phyloP scores from a whole-genome alignment of 1,140 invertebrate genomes.

The Oreohelix idahoensis region DNA sequence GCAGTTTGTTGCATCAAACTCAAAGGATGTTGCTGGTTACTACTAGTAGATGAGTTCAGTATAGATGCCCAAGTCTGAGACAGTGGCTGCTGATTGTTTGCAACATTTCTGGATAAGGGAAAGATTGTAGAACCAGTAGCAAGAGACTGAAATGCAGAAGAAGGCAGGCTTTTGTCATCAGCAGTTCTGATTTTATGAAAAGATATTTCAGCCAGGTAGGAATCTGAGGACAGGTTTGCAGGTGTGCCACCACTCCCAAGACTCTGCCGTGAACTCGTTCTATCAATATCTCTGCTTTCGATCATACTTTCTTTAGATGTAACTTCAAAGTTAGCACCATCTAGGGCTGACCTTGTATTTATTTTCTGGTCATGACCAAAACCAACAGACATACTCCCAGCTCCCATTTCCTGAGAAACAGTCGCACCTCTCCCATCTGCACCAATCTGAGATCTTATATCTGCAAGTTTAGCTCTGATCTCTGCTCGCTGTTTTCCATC shows the following conservation, averaged over 20 bases:
- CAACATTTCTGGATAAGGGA: no score
- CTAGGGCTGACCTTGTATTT: background rate
- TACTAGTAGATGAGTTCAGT: background rate
- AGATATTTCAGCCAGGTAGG: slow-evolving; percentile 34
- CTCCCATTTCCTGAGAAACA: background rate
- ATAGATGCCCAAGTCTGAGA: slow-evolving; percentile 28
- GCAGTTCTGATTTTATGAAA: slow-evolving; percentile 16
- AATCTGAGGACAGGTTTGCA: slow-evolving; percentile 16
- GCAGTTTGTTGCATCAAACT: no score
- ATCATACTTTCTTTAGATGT: background rate
- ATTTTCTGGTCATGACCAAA: background rate
- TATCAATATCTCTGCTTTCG: background rate
- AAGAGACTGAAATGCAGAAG: slow-evolving; percentile 7
- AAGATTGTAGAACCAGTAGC: background rate
- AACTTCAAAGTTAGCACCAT: background rate
- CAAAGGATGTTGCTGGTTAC: background rate
- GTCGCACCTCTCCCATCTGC: background rate
- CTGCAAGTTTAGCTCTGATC: slow-evolving; percentile 13
- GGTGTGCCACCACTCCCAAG: background rate
- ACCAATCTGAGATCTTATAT: background rate
- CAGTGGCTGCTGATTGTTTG: background rate
- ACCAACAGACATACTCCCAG: background rate
- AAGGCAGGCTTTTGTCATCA: background rate
- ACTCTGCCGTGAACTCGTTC: slow-evolving; percentile 19
- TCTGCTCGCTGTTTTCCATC: background rate